Base-by-base conservation (phyloP, 2,888 invertebrate species). In the Tiliacea citrago region DNA sequence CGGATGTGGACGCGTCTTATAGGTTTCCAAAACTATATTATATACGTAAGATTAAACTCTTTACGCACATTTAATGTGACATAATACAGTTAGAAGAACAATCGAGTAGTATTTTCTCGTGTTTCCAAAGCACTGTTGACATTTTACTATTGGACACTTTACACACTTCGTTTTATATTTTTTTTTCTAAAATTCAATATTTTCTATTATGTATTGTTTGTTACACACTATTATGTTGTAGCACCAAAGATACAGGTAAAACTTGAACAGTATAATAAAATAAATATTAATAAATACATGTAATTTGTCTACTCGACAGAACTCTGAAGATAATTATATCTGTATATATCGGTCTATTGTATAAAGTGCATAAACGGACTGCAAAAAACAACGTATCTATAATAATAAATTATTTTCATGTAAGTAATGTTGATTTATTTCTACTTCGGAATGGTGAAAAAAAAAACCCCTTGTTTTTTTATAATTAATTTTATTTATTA, bases 401-500 rank as follows among this genome's bases (percentile, higher is more conserved):
- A 69, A 58, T 49, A 86, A 86, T 86, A 86, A 86, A 86, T 82
- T 84, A 84, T 87, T 87, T 85, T 88, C 82, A 76, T 65, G 66
- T 70, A 79, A 71, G 66, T 70, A 79, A 71, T 45, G 10, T 6
- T 60, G 55, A 49, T 39, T 88, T 69, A 80, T 82, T 86, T 83
- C 53, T 70, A 55, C 42, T 39, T 69, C 67, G 70, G 65, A 79
- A 67, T 68, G 78, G 79, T 79, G 71, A 89, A 91, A 90, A 84
- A 90, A 84, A 90, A 92, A 93, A 92, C 84, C 73, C 82, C 77
- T 68, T 68, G 72, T 79, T 88, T 79, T 88, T 92, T 91, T 94
- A 94, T 95, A 93, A 94, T 95, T 95, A 95, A 94, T 95, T 95
- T 95, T 95, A 95, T 96, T 96, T 96, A 96, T 95, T 95, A 96